phyloP scores from a whole-genome alignment of 2,113 vertebrate genomes.

The Pseudopodoces humilis region DNA sequence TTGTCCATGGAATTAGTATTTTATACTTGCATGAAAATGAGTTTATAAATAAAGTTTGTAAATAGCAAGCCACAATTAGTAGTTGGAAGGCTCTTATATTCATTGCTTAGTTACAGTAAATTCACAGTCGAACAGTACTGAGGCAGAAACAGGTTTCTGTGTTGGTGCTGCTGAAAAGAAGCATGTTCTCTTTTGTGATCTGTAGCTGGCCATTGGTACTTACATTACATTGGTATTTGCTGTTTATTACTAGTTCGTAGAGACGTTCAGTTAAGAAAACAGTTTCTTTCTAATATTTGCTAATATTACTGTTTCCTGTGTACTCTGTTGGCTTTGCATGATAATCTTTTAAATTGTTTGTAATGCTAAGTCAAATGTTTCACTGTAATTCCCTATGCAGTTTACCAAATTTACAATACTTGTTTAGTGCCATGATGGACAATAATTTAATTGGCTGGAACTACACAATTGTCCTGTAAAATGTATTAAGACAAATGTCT shows the following conservation, averaged over 20 bases:
- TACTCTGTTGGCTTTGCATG: background rate
- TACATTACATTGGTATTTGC: background rate
- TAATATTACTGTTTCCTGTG: background rate
- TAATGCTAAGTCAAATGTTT: background rate
- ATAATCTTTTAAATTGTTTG: background rate
- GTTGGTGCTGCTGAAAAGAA: background rate
- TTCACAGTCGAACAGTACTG: background rate
- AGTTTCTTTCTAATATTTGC: background rate
- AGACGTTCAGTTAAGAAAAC: background rate
- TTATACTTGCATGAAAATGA: conserved; percentile 63
- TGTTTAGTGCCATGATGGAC: background rate
- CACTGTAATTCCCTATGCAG: background rate
- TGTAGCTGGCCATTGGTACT: background rate
- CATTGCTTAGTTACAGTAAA: background rate
- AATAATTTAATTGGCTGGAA: background rate
- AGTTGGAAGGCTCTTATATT: conserved; percentile 27
- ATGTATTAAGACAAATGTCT: background rate
- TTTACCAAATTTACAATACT: background rate
- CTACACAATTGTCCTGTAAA: background rate
- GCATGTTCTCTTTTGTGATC: background rate
- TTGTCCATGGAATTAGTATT: conserved; percentile 52
- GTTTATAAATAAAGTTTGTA: conserved; percentile 64
- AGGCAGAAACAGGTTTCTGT: background rate
- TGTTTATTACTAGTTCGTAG: background rate
- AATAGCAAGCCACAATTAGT: conserved; percentile 39